A percentile compares a stretch with the other conserved stretches of the same genome.
Conservation (phyloP, 2,888 invertebrate species). For the Nysson spinosus region DNA sequence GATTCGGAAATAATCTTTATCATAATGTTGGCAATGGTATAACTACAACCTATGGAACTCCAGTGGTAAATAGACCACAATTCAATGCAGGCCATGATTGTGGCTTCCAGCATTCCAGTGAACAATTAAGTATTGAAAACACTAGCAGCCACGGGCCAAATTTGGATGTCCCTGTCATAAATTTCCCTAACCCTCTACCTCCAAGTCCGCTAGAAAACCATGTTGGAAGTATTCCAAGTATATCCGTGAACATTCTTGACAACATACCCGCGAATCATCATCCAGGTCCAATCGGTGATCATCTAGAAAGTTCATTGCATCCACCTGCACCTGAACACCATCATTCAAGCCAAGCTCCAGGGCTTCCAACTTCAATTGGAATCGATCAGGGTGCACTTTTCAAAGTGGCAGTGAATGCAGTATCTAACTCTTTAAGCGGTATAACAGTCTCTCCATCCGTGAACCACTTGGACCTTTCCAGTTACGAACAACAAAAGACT, state of each 20-base stretch:
- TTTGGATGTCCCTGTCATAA: neutral
- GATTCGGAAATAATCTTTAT: conserved; percentile 68
- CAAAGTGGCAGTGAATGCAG: conserved; percentile 22
- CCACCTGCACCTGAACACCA: too few species aligned
- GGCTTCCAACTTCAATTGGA: conserved; percentile 3
- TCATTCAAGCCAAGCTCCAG: too few species aligned
- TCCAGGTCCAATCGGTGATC: too few species aligned
- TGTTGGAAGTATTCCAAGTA: neutral
- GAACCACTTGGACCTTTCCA: conserved; percentile 66
- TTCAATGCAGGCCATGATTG: conserved; percentile 54
- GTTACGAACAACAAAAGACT: conserved; percentile 56
- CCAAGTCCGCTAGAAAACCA: neutral
- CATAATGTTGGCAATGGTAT: conserved; percentile 56
- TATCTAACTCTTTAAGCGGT: conserved; percentile 21
- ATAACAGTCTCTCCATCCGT: conserved; percentile 54
- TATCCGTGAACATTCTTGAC: neutral
- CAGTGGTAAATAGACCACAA: conserved; percentile 44
- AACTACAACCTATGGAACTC: conserved; percentile 67
- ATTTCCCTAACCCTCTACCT: conserved; percentile 17
- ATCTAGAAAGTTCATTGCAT: too few species aligned
- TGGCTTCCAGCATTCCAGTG: conserved; percentile 30
- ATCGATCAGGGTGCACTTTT: conserved; percentile 23
- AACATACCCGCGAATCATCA: too few species aligned
- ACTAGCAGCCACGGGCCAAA: neutral
- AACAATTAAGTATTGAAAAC: conserved; percentile 24